Evolutionary conservation across 2,888 invertebrate genomes (phyloP).

Genomic region (Psococerastis gibbosa): DNA sequence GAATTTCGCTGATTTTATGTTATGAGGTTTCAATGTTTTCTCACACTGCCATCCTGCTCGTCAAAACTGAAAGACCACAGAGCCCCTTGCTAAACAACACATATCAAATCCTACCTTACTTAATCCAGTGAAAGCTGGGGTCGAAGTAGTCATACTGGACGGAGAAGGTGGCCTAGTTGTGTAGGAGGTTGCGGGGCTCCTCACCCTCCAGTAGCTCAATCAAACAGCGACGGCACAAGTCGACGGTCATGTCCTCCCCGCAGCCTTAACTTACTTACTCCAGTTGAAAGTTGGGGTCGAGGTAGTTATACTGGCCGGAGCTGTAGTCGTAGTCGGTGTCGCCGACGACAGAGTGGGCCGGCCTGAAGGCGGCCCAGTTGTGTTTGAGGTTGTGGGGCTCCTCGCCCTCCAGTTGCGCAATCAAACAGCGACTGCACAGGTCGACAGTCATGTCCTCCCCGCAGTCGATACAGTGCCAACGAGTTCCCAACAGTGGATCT

Average conservation of each 20-base stretch:
- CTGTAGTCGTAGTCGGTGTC: slow-evolving; percentile 1
- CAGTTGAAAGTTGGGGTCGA: slow-evolving; percentile 18
- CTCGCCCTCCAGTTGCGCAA: slow-evolving; percentile 2
- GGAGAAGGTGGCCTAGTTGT: too few relatives aligned
- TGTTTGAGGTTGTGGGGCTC: background rate
- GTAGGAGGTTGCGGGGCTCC: background rate
- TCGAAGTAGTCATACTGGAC: slow-evolving; percentile 14
- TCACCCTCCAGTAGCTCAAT: background rate
- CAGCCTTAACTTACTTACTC: too few relatives aligned
- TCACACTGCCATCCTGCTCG: too few relatives aligned
- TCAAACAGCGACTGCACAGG: slow-evolving; percentile 25
- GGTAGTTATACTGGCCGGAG: slow-evolving; percentile 1
- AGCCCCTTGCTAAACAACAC: too few relatives aligned
- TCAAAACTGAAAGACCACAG: too few relatives aligned
- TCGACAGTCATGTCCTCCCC: slow-evolving; percentile 31
- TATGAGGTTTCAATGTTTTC: too few relatives aligned
- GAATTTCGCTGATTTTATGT: too few relatives aligned
- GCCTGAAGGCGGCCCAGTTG: too few relatives aligned
- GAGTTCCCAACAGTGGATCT: slow-evolving; percentile 39
- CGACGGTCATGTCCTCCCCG: slow-evolving; percentile 28
- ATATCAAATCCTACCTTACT: too few relatives aligned
- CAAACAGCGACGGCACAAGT: slow-evolving; percentile 29
- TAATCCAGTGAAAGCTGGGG: slow-evolving; percentile 16
- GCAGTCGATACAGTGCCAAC: slow-evolving; percentile 54
- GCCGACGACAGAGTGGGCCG: background rate